phyloP scores from a whole-genome alignment of 2,888 invertebrate species.

The Xestoiulus laeticollis region DNA sequence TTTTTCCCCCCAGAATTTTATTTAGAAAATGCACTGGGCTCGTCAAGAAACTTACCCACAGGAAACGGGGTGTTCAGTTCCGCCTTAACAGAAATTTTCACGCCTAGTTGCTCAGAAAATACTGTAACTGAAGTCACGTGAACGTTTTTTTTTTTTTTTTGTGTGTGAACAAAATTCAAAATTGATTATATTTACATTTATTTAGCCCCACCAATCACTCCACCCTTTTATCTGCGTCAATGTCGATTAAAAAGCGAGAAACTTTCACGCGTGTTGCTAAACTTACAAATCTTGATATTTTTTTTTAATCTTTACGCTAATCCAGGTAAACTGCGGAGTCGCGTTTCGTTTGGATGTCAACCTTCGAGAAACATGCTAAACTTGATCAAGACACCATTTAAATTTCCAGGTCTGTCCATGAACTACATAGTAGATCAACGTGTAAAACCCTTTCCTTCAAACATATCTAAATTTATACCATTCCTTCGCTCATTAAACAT shows the following conservation, averaged over 20 bases:
- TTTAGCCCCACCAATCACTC: constrained; percentile 14
- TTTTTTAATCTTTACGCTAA: neutral
- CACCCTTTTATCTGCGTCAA: constrained; percentile 1
- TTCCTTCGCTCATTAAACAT: neutral
- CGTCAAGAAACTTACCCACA: no score
- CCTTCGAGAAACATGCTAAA: constrained; percentile 19
- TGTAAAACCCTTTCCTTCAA: constrained; percentile 4
- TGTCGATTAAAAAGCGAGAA: neutral
- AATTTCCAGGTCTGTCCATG: neutral
- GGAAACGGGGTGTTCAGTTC: no score
- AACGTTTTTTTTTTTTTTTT: no score
- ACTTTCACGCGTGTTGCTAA: neutral
- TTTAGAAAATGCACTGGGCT: no score
- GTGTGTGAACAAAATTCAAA: neutral
- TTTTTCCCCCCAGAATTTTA: no score
- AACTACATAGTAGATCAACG: constrained; percentile 26
- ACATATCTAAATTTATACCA: neutral
- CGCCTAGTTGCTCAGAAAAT: no score
- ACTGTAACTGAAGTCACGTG: no score
- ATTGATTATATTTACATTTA: neutral
- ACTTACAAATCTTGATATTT: neutral
- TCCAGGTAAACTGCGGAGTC: neutral
- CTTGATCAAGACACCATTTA: constrained; percentile 14
- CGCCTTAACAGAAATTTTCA: no score
- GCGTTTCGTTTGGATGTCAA: neutral